These are phyloP conservation scores for Nesidiocoris tenuis DNA, from an alignment of 2,888 invertebrate genomes.

Conservation along the genomic window DNA sequence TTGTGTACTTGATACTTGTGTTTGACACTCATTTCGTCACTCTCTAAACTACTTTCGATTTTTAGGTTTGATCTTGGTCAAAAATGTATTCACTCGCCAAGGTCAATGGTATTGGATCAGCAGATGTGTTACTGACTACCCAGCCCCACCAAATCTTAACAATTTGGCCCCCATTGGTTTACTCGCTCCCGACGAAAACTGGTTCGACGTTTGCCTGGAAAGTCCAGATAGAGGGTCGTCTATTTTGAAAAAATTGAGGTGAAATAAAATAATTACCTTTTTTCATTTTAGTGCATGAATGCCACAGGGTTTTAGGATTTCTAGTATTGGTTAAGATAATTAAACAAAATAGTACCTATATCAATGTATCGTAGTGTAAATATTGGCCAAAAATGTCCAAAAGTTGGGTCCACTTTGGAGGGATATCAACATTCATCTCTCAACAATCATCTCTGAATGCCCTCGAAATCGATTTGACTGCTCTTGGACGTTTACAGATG, in stretches of 20 bases:
- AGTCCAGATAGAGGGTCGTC: constrained; percentile 10
- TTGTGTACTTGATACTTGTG: too few species aligned
- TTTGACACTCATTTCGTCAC: too few species aligned
- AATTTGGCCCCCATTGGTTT: constrained; percentile 64
- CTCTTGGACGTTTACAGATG: constrained; percentile 58
- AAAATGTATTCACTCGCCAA: constrained; percentile 74
- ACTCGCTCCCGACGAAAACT: constrained; percentile 56
- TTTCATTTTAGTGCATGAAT: too few species aligned
- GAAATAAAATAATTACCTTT: too few species aligned
- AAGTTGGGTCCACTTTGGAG: neutral
- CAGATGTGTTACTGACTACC: constrained; percentile 74
- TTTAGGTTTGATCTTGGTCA: constrained; percentile 72
- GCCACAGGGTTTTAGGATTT: too few species aligned
- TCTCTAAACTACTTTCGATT: too few species aligned
- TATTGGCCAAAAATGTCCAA: too few species aligned
- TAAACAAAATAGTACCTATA: too few species aligned
- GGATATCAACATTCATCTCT: neutral
- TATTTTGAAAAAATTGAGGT: constrained; percentile 30
- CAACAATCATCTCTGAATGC: neutral
- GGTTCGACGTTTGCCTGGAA: constrained; percentile 66
- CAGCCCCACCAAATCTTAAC: constrained; percentile 68
- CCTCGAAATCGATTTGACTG: neutral
- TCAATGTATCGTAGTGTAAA: too few species aligned
- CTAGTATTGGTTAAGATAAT: too few species aligned
- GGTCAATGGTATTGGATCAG: constrained; percentile 84